These are phyloP conservation scores for Nematolebias whitei DNA, from an alignment of 2,113 vertebrate species.

Conservation along the genomic window DNA sequence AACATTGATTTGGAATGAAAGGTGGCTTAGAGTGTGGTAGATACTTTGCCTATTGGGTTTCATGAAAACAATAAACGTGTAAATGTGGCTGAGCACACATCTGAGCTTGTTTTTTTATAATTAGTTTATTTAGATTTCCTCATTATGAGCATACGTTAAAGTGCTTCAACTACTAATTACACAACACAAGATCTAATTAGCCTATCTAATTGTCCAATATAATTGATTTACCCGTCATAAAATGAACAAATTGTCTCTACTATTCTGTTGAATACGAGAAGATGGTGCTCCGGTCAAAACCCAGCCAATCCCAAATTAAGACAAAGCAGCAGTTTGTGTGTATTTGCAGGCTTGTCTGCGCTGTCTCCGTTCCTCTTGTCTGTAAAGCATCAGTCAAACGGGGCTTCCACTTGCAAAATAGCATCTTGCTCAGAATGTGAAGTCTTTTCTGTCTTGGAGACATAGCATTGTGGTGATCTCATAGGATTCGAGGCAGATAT, in stretches of 20 bases:
- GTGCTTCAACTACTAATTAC: neutral
- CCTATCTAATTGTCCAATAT: too few species aligned
- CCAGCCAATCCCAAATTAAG: conserved; percentile 46
- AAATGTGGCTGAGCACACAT: neutral
- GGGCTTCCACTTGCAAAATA: conserved; percentile 55
- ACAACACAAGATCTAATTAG: neutral
- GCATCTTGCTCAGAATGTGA: conserved; percentile 65
- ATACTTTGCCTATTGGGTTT: too few species aligned
- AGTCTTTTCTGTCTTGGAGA: conserved; percentile 65
- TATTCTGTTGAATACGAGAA: conserved; percentile 19
- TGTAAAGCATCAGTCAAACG: conserved; percentile 59
- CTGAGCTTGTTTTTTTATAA: neutral
- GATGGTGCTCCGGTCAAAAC: conserved; percentile 4
- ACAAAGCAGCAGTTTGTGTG: conserved; percentile 65
- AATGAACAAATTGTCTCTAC: neutral
- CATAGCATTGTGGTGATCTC: conserved; percentile 74
- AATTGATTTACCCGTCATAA: conserved; percentile 1
- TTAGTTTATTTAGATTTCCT: neutral
- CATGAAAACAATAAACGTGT: too few species aligned
- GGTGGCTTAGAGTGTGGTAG: too few species aligned
- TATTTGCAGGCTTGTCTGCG: conserved; percentile 21
- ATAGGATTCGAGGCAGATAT: conserved; percentile 64
- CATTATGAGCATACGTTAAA: neutral
- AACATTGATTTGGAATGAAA: too few species aligned
- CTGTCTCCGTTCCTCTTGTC: conserved; percentile 57